A percentile compares a stretch with the other conserved stretches of the same genome.
Evolutionary conservation across 1,140 invertebrate genomes (phyloP).

Genomic region (Branchinecta lindahli): DNA sequence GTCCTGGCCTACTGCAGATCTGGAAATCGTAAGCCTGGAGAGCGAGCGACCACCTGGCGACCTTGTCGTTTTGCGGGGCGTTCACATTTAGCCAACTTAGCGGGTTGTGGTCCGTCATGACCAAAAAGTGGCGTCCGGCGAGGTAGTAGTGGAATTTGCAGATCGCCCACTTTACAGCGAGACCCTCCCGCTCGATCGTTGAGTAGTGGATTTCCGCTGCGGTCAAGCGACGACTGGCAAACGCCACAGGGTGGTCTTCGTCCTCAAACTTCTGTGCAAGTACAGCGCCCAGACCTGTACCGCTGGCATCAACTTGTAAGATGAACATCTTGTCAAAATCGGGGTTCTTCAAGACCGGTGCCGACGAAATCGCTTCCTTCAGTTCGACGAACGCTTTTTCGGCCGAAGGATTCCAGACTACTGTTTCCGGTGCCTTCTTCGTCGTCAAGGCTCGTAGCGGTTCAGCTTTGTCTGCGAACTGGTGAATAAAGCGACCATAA

Average conservation of each 20-base stretch:
- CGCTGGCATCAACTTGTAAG: conserved; percentile 29
- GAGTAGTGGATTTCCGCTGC: conserved; percentile 29
- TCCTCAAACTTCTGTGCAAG: conserved; percentile 27
- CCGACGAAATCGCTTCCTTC: neutral
- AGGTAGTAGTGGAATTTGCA: conserved; percentile 28
- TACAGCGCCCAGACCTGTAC: conserved; percentile 27
- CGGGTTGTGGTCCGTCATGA: neutral
- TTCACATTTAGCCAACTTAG: neutral
- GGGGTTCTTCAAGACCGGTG: conserved; percentile 11
- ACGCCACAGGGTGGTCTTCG: conserved; percentile 31
- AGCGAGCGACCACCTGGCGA: neutral
- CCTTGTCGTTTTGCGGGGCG: neutral
- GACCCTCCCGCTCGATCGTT: conserved; percentile 31
- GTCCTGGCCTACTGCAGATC: neutral
- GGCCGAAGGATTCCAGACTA: neutral
- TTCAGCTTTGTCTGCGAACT: neutral
- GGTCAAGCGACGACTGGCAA: conserved; percentile 29
- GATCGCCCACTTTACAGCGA: conserved; percentile 32
- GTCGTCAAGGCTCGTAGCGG: neutral
- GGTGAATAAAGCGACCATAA: neutral
- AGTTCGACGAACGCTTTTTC: neutral
- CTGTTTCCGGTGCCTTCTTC: neutral
- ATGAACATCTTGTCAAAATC: conserved; percentile 27
- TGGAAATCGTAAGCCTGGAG: neutral
- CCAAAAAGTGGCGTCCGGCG: too few species aligned